Evolutionary conservation across 2,888 invertebrate species (phyloP).

Genomic region (Xestia sexstrigata): DNA sequence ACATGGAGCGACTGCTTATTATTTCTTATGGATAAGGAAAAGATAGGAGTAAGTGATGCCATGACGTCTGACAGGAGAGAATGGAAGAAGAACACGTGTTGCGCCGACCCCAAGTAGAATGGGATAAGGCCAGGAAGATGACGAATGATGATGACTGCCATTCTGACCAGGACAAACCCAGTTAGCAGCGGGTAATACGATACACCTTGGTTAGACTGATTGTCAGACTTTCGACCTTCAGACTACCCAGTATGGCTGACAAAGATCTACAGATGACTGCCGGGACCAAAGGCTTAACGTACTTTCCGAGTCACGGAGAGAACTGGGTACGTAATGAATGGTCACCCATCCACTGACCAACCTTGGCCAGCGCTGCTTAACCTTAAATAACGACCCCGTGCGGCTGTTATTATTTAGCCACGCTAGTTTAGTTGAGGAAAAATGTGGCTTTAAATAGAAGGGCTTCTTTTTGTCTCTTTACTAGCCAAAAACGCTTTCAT

Average conservation of each 20-base stretch:
- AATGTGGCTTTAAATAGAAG: conserved; percentile 52
- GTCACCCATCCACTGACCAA: neutral
- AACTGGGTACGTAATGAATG: neutral
- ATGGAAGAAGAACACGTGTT: too few relatives aligned
- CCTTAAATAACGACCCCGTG: neutral
- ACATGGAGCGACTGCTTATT: neutral
- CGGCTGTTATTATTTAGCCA: neutral
- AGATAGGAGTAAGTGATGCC: too few relatives aligned
- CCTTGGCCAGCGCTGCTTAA: neutral
- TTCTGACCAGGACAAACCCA: neutral
- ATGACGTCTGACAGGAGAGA: too few relatives aligned
- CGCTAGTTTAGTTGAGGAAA: conserved; percentile 44
- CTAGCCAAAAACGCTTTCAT: conserved; percentile 40
- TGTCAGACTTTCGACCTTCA: neutral
- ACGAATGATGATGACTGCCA: neutral
- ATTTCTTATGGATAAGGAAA: too few relatives aligned
- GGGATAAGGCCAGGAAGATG: too few relatives aligned
- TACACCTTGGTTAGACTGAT: neutral
- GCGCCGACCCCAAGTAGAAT: too few relatives aligned
- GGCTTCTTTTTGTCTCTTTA: conserved; percentile 53
- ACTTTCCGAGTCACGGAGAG: neutral
- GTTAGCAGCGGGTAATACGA: neutral
- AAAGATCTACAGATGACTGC: neutral
- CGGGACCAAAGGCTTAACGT: too few relatives aligned
- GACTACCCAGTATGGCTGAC: neutral